These are phyloP conservation scores for Melanostoma scalare DNA, from an alignment of 2,888 invertebrate genomes.

Conservation along the genomic window DNA sequence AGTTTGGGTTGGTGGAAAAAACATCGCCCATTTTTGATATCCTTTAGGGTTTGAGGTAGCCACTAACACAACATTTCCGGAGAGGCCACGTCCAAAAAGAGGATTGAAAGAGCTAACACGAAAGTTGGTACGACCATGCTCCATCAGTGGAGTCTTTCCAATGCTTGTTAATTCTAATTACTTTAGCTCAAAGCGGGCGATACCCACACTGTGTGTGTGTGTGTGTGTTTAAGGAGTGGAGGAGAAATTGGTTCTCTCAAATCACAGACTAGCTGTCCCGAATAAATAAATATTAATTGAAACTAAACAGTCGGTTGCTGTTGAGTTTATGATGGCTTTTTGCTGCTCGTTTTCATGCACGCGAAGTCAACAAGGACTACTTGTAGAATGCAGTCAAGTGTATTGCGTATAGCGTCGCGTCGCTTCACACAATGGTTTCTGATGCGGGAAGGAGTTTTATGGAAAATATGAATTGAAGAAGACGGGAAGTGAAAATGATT, in stretches of 20 bases:
- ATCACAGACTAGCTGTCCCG: conserved; percentile 50
- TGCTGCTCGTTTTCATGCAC: conserved; percentile 2
- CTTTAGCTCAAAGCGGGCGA: conserved; percentile 19
- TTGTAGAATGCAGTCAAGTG: conserved; percentile 42
- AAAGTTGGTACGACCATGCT: conserved; percentile 24
- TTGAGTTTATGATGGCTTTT: conserved; percentile 55
- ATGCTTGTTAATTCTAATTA: conserved; percentile 68
- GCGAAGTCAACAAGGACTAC: conserved; percentile 25
- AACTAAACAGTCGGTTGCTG: conserved; percentile 63
- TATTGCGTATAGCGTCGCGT: conserved; percentile 12
- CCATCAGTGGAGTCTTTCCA: conserved; percentile 22
- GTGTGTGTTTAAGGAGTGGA: neutral
- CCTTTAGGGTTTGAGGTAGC: conserved; percentile 13
- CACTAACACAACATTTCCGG: conserved; percentile 56
- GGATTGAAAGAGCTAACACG: conserved; percentile 24
- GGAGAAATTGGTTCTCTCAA: conserved; percentile 29
- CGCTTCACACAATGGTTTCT: conserved; percentile 9
- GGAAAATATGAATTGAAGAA: conserved; percentile 9
- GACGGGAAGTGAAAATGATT: conserved; percentile 53
- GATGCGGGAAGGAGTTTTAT: neutral
- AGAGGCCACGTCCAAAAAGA: conserved; percentile 12
- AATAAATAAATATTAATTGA: conserved; percentile 67
- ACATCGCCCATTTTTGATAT: conserved; percentile 40
- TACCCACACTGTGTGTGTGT: neutral
- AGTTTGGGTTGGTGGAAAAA: conserved; percentile 31